A percentile compares a stretch with the other conserved stretches of the same genome.
phyloP scores from a whole-genome alignment of 1,140 invertebrate genomes.

The Sycophaga agraensis region DNA sequence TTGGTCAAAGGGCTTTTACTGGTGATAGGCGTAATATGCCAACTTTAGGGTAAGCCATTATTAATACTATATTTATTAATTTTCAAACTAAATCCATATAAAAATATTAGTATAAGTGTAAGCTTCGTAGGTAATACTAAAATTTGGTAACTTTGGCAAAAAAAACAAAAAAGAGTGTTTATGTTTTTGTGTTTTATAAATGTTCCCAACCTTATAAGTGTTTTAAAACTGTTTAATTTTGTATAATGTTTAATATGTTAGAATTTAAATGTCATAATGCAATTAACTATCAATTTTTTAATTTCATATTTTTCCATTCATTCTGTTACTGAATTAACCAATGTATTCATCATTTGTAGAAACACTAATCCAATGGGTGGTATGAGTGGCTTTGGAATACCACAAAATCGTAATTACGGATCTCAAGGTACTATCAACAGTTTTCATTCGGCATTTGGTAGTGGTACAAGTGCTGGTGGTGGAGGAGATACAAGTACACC shows the following conservation, averaged over 20 bases:
- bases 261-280: too few relatives aligned
- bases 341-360: conserved; percentile 48
- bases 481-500: conserved; percentile 75
- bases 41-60: conserved; percentile 62
- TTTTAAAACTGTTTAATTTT: too few relatives aligned
- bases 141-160: too few relatives aligned
- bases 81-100: neutral
- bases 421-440: conserved; percentile 66
- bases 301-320: too few relatives aligned
- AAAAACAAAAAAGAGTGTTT: too few relatives aligned
- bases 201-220: too few relatives aligned
- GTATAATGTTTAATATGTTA: too few relatives aligned
- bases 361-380: conserved; percentile 65
- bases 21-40: conserved; percentile 78
- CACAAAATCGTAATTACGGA: conserved; percentile 68
- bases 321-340: too few relatives aligned
- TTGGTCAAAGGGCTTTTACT: conserved; percentile 74
- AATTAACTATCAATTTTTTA: too few relatives aligned
- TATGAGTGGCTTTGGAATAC: conserved; percentile 66
- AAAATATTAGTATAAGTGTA: neutral
- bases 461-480: conserved; percentile 58
- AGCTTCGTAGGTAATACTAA: neutral
- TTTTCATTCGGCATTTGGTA: conserved; percentile 78
- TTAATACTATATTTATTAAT: neutral
- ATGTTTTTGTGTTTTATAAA: too few relatives aligned